Conservation (phyloP, 2,888 invertebrate genomes). For the Tuberolachnus salignus region DNA sequence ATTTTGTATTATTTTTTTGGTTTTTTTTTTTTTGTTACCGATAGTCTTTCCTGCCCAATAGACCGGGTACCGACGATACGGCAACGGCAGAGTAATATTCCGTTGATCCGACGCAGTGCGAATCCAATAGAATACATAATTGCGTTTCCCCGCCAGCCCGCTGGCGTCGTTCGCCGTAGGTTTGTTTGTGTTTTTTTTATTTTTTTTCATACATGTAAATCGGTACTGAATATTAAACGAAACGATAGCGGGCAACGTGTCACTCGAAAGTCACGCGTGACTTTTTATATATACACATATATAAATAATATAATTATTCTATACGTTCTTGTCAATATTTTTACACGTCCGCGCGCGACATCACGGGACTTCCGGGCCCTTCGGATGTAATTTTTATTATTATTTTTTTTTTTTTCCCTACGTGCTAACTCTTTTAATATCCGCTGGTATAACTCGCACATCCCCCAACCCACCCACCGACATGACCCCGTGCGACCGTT, state of each 20-base stretch:
- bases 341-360: slow-evolving; percentile 23
- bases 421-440: slow-evolving; percentile 38
- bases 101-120: neutral
- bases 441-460: slow-evolving; percentile 16
- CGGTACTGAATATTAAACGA: slow-evolving; percentile 38
- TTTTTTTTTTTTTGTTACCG: too few species aligned
- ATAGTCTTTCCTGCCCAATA: too few species aligned
- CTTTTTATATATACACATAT: slow-evolving; percentile 1
- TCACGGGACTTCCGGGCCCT: slow-evolving; percentile 14
- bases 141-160: slow-evolving; percentile 8
- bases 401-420: slow-evolving; percentile 1
- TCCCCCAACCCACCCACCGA: neutral
- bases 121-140: slow-evolving; percentile 45
- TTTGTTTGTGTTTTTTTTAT: too few species aligned
- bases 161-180: too few species aligned
- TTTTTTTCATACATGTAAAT: slow-evolving; percentile 35
- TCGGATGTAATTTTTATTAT: slow-evolving; percentile 18
- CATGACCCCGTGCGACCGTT: too few species aligned
- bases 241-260: slow-evolving; percentile 15
- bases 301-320: too few species aligned
- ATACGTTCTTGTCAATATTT: slow-evolving; percentile 29
- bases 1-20: too few species aligned
- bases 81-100: neutral
- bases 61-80: too few species aligned
- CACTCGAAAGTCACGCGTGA: slow-evolving; percentile 36